Base-by-base conservation (phyloP, 2,113 vertebrate genomes). In the Cnemophilus loriae region DNA sequence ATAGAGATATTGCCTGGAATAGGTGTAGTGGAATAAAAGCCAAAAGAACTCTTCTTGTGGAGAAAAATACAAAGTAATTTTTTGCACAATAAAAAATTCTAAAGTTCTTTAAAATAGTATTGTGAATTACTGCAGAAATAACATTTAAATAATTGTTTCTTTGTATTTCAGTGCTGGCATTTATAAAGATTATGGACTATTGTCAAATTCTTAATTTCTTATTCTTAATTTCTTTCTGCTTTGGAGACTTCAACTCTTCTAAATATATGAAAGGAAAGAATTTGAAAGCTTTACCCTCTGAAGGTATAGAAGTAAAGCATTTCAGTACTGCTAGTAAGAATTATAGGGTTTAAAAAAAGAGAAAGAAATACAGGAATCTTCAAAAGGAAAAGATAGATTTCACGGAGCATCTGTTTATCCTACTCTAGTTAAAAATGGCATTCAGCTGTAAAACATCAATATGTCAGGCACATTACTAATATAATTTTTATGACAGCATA, bases 361-460 rank as follows among this genome's bases (percentile, higher is more conserved):
- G 3, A 57, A 18, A 65, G 33, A 77, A 79, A 44, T 19, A 24
- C 4, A 28, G 63, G 24, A 85, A 78, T 27, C 50, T 96, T 95
- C 59, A 95, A 96, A 97, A 95, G 78, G 39, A 91, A 93, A 65
- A 95, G 68, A 93, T 74, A 88, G 33, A 95, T 80, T 96, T 97
- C 73, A 96, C 0, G 3, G 65, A 69, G 60, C 93, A 96, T 97
- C 84, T 97, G 89, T 52, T 97, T 97, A 82, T 33, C 55, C 35
- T 57, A 42, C 56, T 96, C 41, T 93, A 80, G 64, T 86, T 94
- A 94, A 96, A 96, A 97, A 77, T 55, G 55, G 57, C 80, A 86
- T 93, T 97, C 76, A 87, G 39, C 91, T 96, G 73, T 97, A 94
- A 97, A 97, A 94, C 47, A 94, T 90, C 93, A 93, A 84, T 95